Evolutionary conservation across 2,113 vertebrate genomes (phyloP).

Genomic region (Eira barbara): DNA sequence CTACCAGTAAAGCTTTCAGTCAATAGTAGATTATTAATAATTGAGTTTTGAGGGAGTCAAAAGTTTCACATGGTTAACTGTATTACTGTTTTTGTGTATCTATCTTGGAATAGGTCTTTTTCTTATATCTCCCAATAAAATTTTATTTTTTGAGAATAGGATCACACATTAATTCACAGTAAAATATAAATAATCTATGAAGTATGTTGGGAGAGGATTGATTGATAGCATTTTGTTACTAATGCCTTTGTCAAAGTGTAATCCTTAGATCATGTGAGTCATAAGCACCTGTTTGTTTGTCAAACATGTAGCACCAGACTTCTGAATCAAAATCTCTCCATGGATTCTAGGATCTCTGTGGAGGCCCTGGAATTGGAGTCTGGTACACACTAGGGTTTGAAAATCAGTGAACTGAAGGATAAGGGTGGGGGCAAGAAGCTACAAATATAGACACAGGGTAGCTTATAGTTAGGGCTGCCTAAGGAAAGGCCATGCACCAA

Average conservation of each 20-base stretch:
- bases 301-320: neutral
- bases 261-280: neutral
- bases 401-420: neutral
- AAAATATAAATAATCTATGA: neutral
- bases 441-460: neutral
- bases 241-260: neutral
- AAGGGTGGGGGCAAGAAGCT: neutral
- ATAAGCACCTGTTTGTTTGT: neutral
- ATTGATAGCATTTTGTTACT: neutral
- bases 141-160: neutral
- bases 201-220: neutral
- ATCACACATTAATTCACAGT: neutral
- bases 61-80: neutral
- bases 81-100: neutral
- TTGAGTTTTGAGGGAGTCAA: neutral
- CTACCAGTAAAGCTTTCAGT: neutral
- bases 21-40: neutral
- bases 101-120: neutral
- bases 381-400: neutral
- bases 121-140: neutral
- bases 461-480: neutral
- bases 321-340: neutral
- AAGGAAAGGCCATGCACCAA: neutral
- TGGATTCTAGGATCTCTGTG: neutral
- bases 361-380: neutral